Evolutionary conservation across 2,113 vertebrate species (phyloP), one percentile per base, ranked within the genome.

Genomic region (Brachypodius melanocephalos): DNA sequence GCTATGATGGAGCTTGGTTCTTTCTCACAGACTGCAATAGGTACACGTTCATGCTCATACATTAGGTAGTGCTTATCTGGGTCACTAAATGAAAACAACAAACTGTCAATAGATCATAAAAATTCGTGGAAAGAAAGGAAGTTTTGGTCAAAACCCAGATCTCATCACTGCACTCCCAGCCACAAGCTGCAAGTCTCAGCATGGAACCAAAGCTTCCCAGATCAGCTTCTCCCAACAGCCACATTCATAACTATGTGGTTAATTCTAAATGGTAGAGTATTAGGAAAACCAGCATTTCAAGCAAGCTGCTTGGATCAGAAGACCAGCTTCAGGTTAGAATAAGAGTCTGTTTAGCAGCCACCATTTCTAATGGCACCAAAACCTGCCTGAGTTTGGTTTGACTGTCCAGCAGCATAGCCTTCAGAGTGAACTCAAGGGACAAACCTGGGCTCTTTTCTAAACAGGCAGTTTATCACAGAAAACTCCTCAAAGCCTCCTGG

Each of bases 1-100:
- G 99, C 99, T 52, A 99, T 99, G 97, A 99, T 99, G 91, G 99
- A 99, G 95, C 99, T 99, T 28, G 99, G 99, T 49, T 99, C 99
- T 82, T 98, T 98, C 97, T 99, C 99, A 52, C 99, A 99, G 89
- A 99, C 99, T 1, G 99, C 99, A 72, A 99, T 99, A 81, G 99
- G 99, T 6, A 99, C 99, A 7, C 99, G 98, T 84, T 99, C 99
- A 4, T 99, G 99, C 73, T 99, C 99, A 26, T 99, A 98, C 99
- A 99, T 99, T 72, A 99, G 97, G 83, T 99, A 99, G 90, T 99
- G 99, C 77, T 99, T 99, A 97, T 99, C 99, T 7, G 99, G 99
- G 34, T 99, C 99, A 83, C 99, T 99, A 98, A 81, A 92, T 12
- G 34, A 90, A 94, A 94, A 89, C 5, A 14, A 94, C 29, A 91